Evolutionary conservation across 2,113 vertebrate species (phyloP).

Genomic region (Thomomys bottae): DNA sequence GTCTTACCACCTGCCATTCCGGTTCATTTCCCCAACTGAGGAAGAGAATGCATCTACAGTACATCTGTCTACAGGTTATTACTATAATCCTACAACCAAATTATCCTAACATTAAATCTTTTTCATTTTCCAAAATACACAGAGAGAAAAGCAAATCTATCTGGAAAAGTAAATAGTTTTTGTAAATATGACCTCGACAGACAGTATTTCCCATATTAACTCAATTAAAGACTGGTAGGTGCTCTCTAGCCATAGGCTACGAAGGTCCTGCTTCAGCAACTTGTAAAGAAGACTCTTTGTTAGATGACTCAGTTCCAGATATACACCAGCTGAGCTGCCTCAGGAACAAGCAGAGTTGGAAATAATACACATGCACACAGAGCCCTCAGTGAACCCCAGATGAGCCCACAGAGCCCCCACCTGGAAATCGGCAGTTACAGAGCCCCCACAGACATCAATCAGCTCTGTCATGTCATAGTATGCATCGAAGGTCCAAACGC

Average conservation of each 20-base stretch:
- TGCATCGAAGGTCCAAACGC: slow-evolving; percentile 98
- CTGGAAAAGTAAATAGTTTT: slow-evolving; percentile 14
- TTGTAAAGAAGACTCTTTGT: not conserved
- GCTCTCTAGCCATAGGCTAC: not conserved
- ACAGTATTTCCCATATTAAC: not conserved
- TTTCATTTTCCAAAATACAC: not conserved
- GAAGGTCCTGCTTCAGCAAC: not conserved
- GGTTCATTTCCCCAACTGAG: not conserved
- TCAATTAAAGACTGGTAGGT: not conserved
- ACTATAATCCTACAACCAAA: not conserved
- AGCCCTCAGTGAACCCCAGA: not conserved
- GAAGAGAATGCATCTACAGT: not conserved
- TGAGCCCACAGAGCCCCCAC: slow-evolving; percentile 78
- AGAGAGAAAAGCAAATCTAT: not conserved
- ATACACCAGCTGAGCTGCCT: not conserved
- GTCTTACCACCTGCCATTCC: not conserved
- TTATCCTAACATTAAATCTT: not conserved
- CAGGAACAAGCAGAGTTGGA: not conserved
- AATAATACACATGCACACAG: rapidly evolving
- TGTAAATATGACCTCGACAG: not conserved
- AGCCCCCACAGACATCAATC: slow-evolving; percentile 96
- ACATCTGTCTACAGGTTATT: too few species aligned
- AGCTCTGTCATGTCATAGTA: slow-evolving; percentile 98
- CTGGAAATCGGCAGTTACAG: slow-evolving; percentile 98
- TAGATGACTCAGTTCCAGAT: not conserved